A percentile compares a stretch with the other conserved stretches of the same genome.
These are phyloP conservation scores for Aleadryas rufinucha DNA, from an alignment of 2,113 vertebrate genomes.

Conservation along the genomic window DNA sequence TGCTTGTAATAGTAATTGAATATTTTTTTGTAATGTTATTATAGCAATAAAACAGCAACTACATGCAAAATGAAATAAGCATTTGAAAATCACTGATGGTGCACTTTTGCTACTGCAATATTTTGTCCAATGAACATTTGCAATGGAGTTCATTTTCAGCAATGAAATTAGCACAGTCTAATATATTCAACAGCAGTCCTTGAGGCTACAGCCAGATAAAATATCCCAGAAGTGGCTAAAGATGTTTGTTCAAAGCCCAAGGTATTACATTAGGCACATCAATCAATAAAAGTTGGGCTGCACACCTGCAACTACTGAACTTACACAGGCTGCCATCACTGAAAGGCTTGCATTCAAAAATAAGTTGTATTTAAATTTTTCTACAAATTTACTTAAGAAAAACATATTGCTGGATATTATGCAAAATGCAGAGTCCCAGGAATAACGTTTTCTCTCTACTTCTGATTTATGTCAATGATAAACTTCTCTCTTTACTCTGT, in stretches of 20 bases:
- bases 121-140: not conserved
- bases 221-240: not conserved
- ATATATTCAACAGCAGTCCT: not conserved
- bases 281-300: not conserved
- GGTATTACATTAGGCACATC: not conserved
- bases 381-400: not conserved
- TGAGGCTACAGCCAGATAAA: not conserved
- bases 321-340: not conserved
- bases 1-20: not conserved
- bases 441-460: not conserved
- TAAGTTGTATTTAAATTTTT: not conserved
- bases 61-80: not conserved
- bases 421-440: not conserved
- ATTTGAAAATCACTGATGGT: not conserved
- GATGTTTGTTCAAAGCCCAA: not conserved
- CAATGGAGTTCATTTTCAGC: not conserved
- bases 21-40: not conserved
- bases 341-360: slow-evolving; percentile 3
- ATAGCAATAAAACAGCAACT: not conserved
- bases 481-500: not conserved
- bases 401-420: not conserved
- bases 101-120: not conserved
- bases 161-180: not conserved
- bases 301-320: not conserved
- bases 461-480: not conserved